Evolutionary conservation across 2,888 invertebrate species (phyloP).

Genomic region (Chirona hameri): DNA sequence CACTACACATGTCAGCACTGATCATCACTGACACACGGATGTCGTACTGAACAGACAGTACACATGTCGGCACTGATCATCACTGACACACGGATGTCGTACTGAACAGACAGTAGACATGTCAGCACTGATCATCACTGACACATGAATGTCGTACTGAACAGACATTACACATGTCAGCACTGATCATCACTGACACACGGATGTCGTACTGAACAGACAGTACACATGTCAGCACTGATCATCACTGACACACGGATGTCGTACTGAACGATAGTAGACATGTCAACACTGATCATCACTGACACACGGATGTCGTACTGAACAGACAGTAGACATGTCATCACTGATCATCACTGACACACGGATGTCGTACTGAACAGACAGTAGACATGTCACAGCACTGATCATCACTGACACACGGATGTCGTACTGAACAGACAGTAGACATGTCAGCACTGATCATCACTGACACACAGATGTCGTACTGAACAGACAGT

Average conservation of each 20-base stretch:
- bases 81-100: too few species aligned
- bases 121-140: too few species aligned
- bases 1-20: background rate
- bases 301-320: too few species aligned
- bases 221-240: background rate
- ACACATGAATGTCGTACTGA: background rate
- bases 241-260: too few species aligned
- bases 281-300: too few species aligned
- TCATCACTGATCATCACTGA: too few species aligned
- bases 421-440: background rate
- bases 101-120: background rate
- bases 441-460: background rate
- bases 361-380: background rate
- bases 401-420: too few species aligned
- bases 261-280: background rate
- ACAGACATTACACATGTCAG: background rate
- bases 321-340: too few species aligned
- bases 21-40: too few species aligned
- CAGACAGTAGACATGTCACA: background rate
- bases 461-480: too few species aligned
- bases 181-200: too few species aligned
- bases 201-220: background rate
- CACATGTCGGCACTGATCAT: too few species aligned
- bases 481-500: background rate
- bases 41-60: background rate